These are phyloP conservation scores for Apodemia hepburni DNA, from an alignment of 2,888 invertebrate species.

Conservation along the genomic window DNA sequence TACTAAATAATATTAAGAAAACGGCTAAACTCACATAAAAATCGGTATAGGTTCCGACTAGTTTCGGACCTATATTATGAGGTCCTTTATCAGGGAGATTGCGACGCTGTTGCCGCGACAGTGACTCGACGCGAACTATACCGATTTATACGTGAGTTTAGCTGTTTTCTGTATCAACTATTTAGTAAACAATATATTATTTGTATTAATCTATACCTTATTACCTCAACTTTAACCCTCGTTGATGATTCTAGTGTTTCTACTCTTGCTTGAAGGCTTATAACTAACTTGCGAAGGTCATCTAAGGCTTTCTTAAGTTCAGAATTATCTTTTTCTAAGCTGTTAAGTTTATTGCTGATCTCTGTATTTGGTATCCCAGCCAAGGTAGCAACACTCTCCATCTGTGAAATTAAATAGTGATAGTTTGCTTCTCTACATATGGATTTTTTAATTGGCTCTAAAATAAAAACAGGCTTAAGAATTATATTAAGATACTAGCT, in stretches of 20 bases:
- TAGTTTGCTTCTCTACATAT: neutral
- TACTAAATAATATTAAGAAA: too few relatives aligned
- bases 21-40: too few relatives aligned
- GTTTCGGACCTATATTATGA: too few relatives aligned
- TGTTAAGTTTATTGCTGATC: slow-evolving; percentile 73
- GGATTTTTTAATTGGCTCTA: neutral
- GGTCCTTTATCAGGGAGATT: too few relatives aligned
- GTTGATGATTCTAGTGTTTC: slow-evolving; percentile 55
- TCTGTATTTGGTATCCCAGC: slow-evolving; percentile 79
- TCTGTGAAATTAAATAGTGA: slow-evolving; percentile 57
- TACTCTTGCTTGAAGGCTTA: slow-evolving; percentile 69
- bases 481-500: too few relatives aligned
- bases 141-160: too few relatives aligned
- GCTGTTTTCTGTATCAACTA: too few relatives aligned
- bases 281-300: slow-evolving; percentile 66
- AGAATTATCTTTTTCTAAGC: slow-evolving; percentile 80
- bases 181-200: too few relatives aligned
- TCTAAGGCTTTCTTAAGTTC: slow-evolving; percentile 71
- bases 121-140: too few relatives aligned
- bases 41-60: too few relatives aligned
- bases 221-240: slow-evolving; percentile 40
- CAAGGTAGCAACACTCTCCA: slow-evolving; percentile 82
- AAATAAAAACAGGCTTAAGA: too few relatives aligned
- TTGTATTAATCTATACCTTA: slow-evolving; percentile 39
- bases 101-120: too few relatives aligned